Base-by-base conservation (phyloP, 2,113 vertebrate genomes). In the Sceloporus undulatus region DNA sequence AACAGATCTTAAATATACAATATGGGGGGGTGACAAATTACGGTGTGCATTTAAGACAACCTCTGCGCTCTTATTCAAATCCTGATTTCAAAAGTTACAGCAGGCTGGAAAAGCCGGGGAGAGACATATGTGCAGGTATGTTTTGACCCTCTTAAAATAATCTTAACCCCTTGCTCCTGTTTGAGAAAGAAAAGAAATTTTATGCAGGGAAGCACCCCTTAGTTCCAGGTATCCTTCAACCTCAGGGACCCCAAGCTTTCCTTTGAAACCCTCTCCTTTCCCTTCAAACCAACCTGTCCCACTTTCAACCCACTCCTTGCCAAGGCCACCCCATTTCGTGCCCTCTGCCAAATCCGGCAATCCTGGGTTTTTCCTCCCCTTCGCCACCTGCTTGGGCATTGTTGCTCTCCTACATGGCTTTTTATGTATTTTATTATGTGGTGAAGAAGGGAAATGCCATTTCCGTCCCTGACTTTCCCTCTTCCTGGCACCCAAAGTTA, bases 371-470 rank as follows among this genome's bases (percentile, higher is more conserved):
- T 16, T 23, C 3, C 68, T 10, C 25, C 5, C 23, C 18, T 34
- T 21, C n/a, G 38, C 68, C 82, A 80, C 87, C 87, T 88, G 87
- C 88, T 2, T 4, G 77, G 29, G 68, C 74, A 62, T 19, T 1
- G 81, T 73, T 70, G 5, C 34, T 25, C 54, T 18, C 76, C 19
- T 56, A 34, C 82, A 62, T 27, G 87, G 73, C 73, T 74, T 80
- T 82, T 40, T 48, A 48, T 48, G 5, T 48, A 48, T 48, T 48
- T 48, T 5, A n/a, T 48, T 62, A 2, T 62, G 23, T 21, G 76
- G 62, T 13, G 27, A 65, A 76, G 14, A n/a, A 79, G 29, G 77
- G 68, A 85, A 75, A 65, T 66, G 78, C 84, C 84, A 11, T 81
- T 89, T 85, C 84, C 88, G 84, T 56, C 78, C 38, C 54, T 13